Evolutionary conservation across 2,797 vertebrate genomes (phyloP), one percentile per base, ranked within the genome.

Genomic region (Hydrocynus forskahlii): DNA sequence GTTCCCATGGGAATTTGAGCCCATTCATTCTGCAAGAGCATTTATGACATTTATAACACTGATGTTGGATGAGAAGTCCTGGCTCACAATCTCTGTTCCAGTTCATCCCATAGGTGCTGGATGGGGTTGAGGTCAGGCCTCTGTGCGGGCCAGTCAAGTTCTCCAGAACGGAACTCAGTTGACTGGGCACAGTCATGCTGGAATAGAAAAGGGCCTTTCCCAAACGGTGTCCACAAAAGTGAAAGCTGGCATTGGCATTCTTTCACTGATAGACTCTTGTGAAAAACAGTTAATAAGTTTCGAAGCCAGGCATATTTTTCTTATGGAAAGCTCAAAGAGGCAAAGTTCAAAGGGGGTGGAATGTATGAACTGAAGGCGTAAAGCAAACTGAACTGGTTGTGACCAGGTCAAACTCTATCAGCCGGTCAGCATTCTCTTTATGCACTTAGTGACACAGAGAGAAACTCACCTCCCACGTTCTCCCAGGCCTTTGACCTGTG

Each of bases 351-450:
- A 75, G 57, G 78, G 40, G 17, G 12, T 5, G 38, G 7, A 67
- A 8, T 76, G 70, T 68, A 59, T 73, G 45, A 75, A 81, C 71
- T 60, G 8, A 23, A 25, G 40, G 2, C 13, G 10, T 29, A 54
- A 70, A 85, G 71, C 78, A 80, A 86, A 60, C 0, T 13, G 0
- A 59, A 69, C 79, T 76, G 78, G 59, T 81, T 55, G 14, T 25
- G 79, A 64, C 0, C 60, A 45, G 73, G 59, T 43, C 73, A 68
- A 73, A 43, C 76, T 60, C 59, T 57, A 52, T 70, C 40, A 38
- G 54, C 50, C 2, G 21, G 64, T 55, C 57, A 63, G 57, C 45
- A 76, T 63, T 59, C 45, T 8, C 4, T 64, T 23, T 54, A 29
- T 7, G 5, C 19, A 45, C 80, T 40, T 45, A 8, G 72, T 81